Base-by-base conservation (phyloP, 1,140 invertebrate genomes). In the Drosophila nannoptera region DNA sequence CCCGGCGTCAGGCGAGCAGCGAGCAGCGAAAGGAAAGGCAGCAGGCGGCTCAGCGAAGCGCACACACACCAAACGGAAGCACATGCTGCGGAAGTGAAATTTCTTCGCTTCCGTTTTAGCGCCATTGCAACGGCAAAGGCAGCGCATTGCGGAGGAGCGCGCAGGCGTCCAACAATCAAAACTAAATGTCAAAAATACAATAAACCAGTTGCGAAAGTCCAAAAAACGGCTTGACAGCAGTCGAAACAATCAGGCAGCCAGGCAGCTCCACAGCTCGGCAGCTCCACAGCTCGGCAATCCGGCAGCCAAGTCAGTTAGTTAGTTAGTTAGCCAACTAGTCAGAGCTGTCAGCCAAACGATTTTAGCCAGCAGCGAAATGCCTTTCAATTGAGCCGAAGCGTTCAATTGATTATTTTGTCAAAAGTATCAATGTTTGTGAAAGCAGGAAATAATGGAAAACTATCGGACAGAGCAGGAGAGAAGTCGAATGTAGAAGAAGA, bases 21-120 rank as follows among this genome's bases (percentile, higher is more conserved):
- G 8, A 12, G 40, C 12, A 8, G 16, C n/a, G 42, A 22, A 22
- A 22, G 22, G 22, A 22, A 22, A 22, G 33, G 42, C 35, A n/a
- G 45, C 50, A 60, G 46, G 46, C 64, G 58, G 73, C 58, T 72
- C 63, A 75, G 54, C 63, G 63, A 75, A 68, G 69, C 69, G 72
- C 46, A 62, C 73, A 75, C 69, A 68, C 69, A 75, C 55, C 55
- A 73, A 76, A 61, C 73, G 73, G 73, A 76, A 76, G 73, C 73
- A 76, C 73, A 73, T 76, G 70, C 54, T 69, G 73, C 65, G 70
- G 73, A 76, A 76, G 73, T 73, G 55, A 76, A 76, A 76, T 76
- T 76, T 76, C 65, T 75, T 75, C 55, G 60, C 73, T 73, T 75
- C 73, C 73, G 73, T 64, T 73, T 73, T 60, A 75, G 60, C 73